Percentiles rank a stretch among this genome's conserved stretches.
Evolutionary conservation across 2,113 vertebrate genomes (phyloP).

Genomic region (Coturnix japonica): DNA sequence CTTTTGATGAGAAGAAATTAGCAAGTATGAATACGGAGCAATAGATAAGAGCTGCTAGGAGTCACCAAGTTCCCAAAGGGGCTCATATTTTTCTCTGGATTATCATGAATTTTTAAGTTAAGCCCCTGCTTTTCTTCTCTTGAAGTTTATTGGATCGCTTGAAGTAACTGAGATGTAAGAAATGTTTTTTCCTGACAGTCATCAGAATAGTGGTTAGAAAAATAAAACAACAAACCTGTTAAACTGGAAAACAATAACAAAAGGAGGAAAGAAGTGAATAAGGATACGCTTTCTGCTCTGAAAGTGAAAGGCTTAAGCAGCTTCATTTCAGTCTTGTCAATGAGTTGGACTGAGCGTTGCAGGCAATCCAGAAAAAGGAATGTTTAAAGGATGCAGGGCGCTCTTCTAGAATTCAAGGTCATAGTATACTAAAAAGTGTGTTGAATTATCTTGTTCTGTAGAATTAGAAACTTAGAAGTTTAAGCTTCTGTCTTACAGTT

Average conservation of each 20-base stretch:
- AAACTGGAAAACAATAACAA: not conserved
- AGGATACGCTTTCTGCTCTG: not conserved
- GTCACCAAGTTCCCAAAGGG: not conserved
- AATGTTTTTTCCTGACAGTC: not conserved
- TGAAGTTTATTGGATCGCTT: not conserved
- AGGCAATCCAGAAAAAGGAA: not conserved
- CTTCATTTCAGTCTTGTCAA: not conserved
- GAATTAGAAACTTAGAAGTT: not conserved
- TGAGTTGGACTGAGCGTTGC: not conserved
- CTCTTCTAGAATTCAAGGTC: not conserved
- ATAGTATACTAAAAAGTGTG: accelerated
- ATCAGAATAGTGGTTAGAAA: not conserved
- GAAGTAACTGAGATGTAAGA: not conserved
- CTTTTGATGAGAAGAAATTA: not conserved
- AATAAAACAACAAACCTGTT: not conserved
- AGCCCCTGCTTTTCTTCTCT: not conserved
- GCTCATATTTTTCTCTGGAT: not conserved
- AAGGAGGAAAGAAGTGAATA: not conserved
- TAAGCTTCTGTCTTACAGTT: not conserved
- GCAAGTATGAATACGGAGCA: not conserved
- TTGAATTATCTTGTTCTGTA: not conserved
- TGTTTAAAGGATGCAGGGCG: not conserved
- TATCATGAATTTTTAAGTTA: not conserved
- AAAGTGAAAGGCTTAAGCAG: not conserved
- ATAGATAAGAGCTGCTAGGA: not conserved